Base-by-base conservation (phyloP, 1,140 invertebrate genomes). In the Propsilocerus akamusi region DNA sequence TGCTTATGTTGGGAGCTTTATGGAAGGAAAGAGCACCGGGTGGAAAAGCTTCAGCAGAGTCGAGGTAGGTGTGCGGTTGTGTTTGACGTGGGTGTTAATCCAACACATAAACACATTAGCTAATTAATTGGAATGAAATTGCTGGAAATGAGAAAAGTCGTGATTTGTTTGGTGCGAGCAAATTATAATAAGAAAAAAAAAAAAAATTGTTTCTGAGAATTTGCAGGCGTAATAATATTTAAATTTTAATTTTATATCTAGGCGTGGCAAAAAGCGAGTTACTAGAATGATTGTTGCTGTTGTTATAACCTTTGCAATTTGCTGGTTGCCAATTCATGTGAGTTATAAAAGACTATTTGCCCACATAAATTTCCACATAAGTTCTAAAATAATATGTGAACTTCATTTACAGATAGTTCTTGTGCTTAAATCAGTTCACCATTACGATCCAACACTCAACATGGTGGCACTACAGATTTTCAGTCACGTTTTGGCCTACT, bases 301-400 rank as follows among this genome's bases (percentile, higher is more conserved):
- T 12, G 89, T 97, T 0, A 79, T 89, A 20, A 91, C 93, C 25
- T 97, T 97, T 64, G 92, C 92, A 8, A 71, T 94, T 26, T 96
- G 92, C 68, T 97, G 94, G 94, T 81, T 86, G 56, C 93, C 93
- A 2, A 87, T 97, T 59, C 92, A 95, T 72, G 81, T 89, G 53
- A 75, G 74, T 59, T 30, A 30, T 30, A 30, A 30, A 7, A 30
- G 26, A 30, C 26, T 7, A 7, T 30, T 12, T 12, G 12, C 26
- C 26, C 26, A 30, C 26, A 6, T 30, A 12, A 7, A 30, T n/a
- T n/a, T 30, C 26, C 26, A 30, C 12, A 30, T 30, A 6, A 30
- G 7, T 30, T 6, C 12, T 30, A 30, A 30, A 30, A n/a, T n/a
- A n/a, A n/a, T 49, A 52, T 8, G 14, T 26, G 53, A 54, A 46